Evolutionary conservation across 1,140 invertebrate species (phyloP).

Genomic region (Oncopodura yosiiana): DNA sequence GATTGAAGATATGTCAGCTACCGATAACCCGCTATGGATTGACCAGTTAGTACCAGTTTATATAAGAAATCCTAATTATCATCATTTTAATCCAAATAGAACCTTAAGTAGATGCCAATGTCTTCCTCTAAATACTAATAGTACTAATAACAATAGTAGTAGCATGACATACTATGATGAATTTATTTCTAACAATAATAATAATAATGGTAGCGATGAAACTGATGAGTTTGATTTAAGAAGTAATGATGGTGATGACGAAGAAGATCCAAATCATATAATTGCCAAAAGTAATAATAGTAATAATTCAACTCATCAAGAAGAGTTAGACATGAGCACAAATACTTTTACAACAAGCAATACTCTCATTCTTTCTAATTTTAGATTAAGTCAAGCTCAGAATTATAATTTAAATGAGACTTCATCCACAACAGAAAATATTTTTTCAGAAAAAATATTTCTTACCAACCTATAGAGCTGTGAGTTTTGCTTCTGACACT

Average conservation of each 20-base stretch:
- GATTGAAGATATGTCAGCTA: constrained; percentile 72
- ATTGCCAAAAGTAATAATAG: no score
- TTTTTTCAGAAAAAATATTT: constrained; percentile 19
- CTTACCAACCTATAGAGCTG: background rate
- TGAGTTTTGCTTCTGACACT: background rate
- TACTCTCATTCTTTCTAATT: constrained; percentile 10
- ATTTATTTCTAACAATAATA: no score
- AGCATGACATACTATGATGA: no score
- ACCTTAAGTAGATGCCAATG: background rate
- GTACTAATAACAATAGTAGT: no score
- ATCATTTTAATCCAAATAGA: constrained; percentile 1
- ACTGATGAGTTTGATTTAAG: no score
- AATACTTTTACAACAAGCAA: constrained; percentile 7
- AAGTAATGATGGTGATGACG: no score
- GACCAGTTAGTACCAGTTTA: constrained; percentile 58
- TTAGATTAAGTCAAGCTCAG: constrained; percentile 18
- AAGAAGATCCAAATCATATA: no score
- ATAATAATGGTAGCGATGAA: no score
- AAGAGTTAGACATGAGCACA: no score
- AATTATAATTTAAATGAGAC: constrained; percentile 20
- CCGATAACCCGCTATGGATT: constrained; percentile 86
- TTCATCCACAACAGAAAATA: constrained; percentile 5
- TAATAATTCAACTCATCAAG: no score
- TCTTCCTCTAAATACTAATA: no score
- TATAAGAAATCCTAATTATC: no score